Evolutionary conservation across 2,797 vertebrate genomes (phyloP).

Genomic region (Sebastes diploproa): DNA sequence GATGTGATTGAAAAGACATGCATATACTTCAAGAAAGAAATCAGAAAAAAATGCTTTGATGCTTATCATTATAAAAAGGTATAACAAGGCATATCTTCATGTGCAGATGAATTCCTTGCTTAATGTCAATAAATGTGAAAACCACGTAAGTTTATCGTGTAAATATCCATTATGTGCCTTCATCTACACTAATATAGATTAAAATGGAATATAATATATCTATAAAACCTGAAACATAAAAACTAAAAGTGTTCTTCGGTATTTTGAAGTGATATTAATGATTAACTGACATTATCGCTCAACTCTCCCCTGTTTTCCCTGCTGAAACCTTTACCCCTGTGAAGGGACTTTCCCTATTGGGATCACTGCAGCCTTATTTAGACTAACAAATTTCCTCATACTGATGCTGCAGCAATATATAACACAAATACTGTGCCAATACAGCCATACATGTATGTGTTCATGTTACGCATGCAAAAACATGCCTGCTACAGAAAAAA

Average conservation of each 20-base stretch:
- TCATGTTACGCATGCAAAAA: background rate
- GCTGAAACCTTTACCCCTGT: constrained; percentile 1
- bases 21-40: background rate
- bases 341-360: constrained; percentile 22
- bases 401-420: background rate
- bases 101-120: background rate
- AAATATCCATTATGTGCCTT: background rate
- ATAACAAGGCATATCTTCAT: background rate
- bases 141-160: background rate
- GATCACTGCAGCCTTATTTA: background rate
- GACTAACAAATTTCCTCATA: constrained; percentile 14
- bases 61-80: background rate
- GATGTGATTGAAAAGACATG: background rate
- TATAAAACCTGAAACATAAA: background rate
- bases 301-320: background rate
- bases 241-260: background rate
- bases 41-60: background rate
- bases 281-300: constrained; percentile 42
- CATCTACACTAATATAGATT: too few relatives aligned
- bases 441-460: too few relatives aligned
- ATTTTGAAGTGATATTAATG: constrained; percentile 45
- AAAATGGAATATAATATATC: background rate
- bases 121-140: background rate
- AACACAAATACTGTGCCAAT: background rate
- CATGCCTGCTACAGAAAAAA: background rate